phyloP scores from a whole-genome alignment of 1,140 invertebrate species.

The Lordiphosa clarofinis region DNA sequence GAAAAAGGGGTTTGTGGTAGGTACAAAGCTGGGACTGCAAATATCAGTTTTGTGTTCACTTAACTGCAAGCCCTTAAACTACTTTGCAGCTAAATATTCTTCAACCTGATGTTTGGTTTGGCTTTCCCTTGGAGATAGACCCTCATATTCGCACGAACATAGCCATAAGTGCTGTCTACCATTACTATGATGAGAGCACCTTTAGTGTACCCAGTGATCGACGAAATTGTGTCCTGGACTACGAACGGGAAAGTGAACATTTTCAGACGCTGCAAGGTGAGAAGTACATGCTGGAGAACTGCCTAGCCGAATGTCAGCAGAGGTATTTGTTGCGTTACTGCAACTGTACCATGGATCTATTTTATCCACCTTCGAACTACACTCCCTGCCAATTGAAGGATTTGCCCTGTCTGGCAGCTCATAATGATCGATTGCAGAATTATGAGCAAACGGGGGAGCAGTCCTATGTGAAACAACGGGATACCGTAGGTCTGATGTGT shows the following conservation, averaged over 20 bases:
- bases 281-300: constrained; percentile 71
- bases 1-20: constrained; percentile 53
- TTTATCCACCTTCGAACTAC: constrained; percentile 60
- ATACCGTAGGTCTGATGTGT: constrained; percentile 45
- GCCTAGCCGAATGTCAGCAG: constrained; percentile 60
- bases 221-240: constrained; percentile 47
- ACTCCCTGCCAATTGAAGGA: constrained; percentile 44
- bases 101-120: constrained; percentile 45
- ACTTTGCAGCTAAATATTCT: constrained; percentile 39
- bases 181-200: constrained; percentile 50
- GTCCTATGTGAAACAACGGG: constrained; percentile 21
- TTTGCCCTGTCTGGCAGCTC: constrained; percentile 52
- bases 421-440: constrained; percentile 46
- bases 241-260: constrained; percentile 40
- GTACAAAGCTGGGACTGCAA: too few relatives aligned
- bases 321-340: constrained; percentile 51
- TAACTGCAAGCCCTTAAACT: too few relatives aligned
- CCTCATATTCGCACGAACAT: constrained; percentile 44
- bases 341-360: constrained; percentile 68
- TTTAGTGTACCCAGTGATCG: constrained; percentile 22
- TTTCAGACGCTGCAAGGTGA: constrained; percentile 42
- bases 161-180: constrained; percentile 44
- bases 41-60: too few relatives aligned
- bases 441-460: constrained; percentile 43
- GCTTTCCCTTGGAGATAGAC: constrained; percentile 24